These are phyloP conservation scores for Trachymyrmex cornetzi DNA, from an alignment of 1,140 invertebrate genomes.

Conservation along the genomic window DNA sequence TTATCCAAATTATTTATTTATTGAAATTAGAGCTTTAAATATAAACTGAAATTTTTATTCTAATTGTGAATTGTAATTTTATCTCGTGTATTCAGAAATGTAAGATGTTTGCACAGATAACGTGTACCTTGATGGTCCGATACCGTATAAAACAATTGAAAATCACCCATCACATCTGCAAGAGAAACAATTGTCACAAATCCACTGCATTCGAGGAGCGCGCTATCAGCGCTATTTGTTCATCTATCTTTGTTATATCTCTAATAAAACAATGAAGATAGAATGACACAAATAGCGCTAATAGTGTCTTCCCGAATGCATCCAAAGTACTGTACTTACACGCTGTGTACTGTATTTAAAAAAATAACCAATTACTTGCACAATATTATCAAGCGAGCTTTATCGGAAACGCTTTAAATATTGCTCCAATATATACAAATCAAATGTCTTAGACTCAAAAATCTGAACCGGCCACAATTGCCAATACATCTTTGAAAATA, in stretches of 20 bases:
- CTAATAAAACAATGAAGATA: no score
- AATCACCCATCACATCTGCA: background rate
- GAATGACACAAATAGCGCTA: no score
- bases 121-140: no score
- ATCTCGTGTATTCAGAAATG: background rate
- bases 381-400: background rate
- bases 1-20: background rate
- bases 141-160: background rate
- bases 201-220: no score
- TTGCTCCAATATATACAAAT: background rate
- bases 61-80: background rate
- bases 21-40: background rate
- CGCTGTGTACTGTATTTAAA: background rate
- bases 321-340: no score
- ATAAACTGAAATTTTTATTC: background rate
- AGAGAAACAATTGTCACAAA: background rate
- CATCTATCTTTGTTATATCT: no score
- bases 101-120: background rate
- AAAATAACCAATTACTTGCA: background rate
- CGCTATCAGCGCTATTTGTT: no score
- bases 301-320: no score
- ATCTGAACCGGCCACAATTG: background rate
- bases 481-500: background rate
- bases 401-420: background rate
- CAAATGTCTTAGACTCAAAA: background rate